These are phyloP conservation scores for Drosophila nikananu DNA, from an alignment of 1,140 invertebrate genomes.

Conservation along the genomic window DNA sequence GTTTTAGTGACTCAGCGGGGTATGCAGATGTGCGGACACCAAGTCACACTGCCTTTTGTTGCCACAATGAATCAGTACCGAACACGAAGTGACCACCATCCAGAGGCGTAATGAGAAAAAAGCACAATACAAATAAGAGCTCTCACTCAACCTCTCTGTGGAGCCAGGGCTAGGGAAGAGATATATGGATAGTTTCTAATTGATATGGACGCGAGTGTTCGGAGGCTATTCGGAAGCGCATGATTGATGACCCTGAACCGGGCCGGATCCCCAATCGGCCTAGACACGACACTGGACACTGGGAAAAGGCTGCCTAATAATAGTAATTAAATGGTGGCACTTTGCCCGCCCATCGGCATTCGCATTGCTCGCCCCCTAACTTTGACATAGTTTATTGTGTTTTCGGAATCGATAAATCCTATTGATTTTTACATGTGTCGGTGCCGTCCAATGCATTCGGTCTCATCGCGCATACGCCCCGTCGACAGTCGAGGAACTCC, in stretches of 20 bases:
- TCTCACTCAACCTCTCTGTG: conserved; percentile 14
- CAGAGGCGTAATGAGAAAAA: conserved; percentile 48
- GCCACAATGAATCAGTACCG: conserved; percentile 30
- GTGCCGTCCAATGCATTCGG: conserved; percentile 10
- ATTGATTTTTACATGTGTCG: conserved; percentile 60
- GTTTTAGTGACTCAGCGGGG: background rate
- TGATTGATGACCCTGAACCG: conserved; percentile 64
- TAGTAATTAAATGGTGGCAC: conserved; percentile 67
- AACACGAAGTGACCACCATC: conserved; percentile 34
- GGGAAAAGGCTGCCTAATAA: conserved; percentile 48
- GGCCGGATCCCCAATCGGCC: conserved; percentile 15
- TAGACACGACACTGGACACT: conserved; percentile 22
- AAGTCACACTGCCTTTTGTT: background rate
- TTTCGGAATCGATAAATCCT: conserved; percentile 65
- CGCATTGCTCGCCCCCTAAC: conserved; percentile 67
- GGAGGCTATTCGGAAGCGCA: conserved; percentile 27
- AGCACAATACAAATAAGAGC: conserved; percentile 30
- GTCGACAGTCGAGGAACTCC: conserved; percentile 6
- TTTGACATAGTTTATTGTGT: conserved; percentile 71
- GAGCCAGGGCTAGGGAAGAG: background rate
- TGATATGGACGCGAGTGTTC: conserved; percentile 37
- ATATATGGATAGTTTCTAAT: conserved; percentile 53
- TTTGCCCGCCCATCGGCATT: conserved; percentile 54
- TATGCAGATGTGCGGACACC: conserved; percentile 14
- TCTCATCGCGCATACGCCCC: conserved; percentile 58